Evolutionary conservation across 2,113 vertebrate species (phyloP).

Genomic region (Grammatotria lemairii): DNA sequence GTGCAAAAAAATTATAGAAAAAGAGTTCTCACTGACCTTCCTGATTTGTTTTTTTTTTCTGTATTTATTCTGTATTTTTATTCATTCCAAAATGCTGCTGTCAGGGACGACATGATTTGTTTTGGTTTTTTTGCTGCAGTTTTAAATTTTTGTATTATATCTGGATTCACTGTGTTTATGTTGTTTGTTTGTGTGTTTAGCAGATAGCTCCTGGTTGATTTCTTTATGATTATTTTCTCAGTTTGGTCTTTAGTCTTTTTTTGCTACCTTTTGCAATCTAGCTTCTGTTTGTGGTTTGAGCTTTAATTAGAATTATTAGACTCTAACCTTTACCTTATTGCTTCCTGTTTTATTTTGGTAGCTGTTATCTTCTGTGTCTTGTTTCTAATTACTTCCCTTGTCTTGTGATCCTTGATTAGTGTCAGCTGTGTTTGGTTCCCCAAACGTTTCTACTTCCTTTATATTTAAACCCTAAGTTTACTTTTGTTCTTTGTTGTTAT

Average conservation of each 20-base stretch:
- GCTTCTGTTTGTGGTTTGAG: not conserved
- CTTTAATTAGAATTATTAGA: not conserved
- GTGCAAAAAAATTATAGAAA: not conserved
- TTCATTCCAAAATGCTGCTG: not conserved
- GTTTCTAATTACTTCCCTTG: not conserved
- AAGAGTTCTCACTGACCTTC: not conserved
- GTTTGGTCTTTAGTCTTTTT: not conserved
- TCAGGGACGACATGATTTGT: not conserved
- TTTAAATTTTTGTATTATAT: not conserved
- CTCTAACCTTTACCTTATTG: not conserved
- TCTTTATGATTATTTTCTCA: not conserved
- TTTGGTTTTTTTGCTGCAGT: fast-evolving
- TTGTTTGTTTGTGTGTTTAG: not conserved
- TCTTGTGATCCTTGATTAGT: not conserved
- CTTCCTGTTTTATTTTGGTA: not conserved
- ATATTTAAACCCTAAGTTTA: not conserved
- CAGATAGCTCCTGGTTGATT: not conserved
- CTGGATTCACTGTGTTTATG: not conserved
- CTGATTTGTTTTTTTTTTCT: not conserved
- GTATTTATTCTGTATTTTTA: not conserved
- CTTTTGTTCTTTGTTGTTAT: not conserved
- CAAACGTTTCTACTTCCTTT: not conserved
- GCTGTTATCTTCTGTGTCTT: not conserved
- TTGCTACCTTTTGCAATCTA: not conserved
- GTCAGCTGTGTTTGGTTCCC: not conserved